Conservation (phyloP, 2,888 invertebrate genomes). For the Cerceris rybyensis region DNA sequence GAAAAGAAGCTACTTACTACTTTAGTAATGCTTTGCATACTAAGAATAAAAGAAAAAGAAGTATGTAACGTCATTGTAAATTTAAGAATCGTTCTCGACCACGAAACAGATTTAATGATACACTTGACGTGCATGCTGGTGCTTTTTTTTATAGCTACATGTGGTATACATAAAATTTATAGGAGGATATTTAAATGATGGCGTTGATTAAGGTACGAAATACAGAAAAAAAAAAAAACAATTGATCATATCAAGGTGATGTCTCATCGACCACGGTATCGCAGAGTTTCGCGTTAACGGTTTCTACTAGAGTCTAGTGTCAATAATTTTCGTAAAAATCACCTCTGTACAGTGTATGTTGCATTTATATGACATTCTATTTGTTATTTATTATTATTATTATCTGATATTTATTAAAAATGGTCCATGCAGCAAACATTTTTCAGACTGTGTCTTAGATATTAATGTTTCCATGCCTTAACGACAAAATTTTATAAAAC, state of each 20-base stretch:
- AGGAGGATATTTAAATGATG: conserved; percentile 36
- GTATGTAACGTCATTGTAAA: conserved; percentile 47
- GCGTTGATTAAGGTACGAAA: conserved; percentile 43
- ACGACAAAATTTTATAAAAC: conserved; percentile 57
- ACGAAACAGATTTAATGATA: conserved; percentile 44
- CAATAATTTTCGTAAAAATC: conserved; percentile 48
- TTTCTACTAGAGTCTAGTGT: conserved; percentile 26
- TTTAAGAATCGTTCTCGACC: conserved; percentile 42
- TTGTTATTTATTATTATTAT: conserved; percentile 53
- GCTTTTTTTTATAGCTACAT: conserved; percentile 69
- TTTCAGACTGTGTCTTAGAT: conserved; percentile 34
- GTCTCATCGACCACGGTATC: conserved; percentile 31
- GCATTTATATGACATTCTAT: conserved; percentile 42
- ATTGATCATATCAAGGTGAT: conserved; percentile 63
- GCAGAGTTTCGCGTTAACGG: conserved; percentile 28
- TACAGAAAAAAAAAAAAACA: conserved; percentile 46
- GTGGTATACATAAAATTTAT: conserved; percentile 60
- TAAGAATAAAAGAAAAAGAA: conserved; percentile 41
- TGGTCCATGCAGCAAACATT: conserved; percentile 17
- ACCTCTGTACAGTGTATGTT: conserved; percentile 42
- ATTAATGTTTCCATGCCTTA: conserved; percentile 51
- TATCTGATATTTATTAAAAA: conserved; percentile 39
- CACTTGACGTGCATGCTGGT: conserved; percentile 64
- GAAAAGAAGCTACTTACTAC: conserved; percentile 29
- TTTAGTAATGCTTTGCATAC: conserved; percentile 56